Percentiles rank a stretch among this genome's conserved stretches.
phyloP scores from a whole-genome alignment of 2,888 invertebrate species.

The Drosophila rellima region DNA sequence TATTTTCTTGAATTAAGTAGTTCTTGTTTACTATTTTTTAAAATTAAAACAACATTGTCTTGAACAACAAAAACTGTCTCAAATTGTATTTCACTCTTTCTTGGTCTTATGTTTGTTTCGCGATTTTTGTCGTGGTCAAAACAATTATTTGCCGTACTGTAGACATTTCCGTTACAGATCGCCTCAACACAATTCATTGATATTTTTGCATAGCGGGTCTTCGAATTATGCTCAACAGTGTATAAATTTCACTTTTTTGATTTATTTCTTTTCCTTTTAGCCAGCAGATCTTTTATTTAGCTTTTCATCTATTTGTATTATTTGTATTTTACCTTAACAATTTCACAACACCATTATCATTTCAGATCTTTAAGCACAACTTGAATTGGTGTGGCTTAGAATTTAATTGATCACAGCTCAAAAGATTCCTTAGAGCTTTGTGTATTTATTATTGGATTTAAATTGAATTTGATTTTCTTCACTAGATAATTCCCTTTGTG shows the following conservation, averaged over 20 bases:
- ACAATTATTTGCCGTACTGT: background rate
- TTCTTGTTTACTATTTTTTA: no score
- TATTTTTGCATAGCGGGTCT: constrained; percentile 22
- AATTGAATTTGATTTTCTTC: constrained; percentile 18
- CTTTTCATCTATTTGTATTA: constrained; percentile 2
- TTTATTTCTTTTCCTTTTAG: constrained; percentile 6
- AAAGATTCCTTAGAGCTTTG: constrained; percentile 12
- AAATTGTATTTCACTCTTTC: background rate
- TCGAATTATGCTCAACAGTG: constrained; percentile 8
- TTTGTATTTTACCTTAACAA: constrained; percentile 23
- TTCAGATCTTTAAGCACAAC: constrained; percentile 15
- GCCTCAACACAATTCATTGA: constrained; percentile 14
- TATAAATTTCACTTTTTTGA: constrained; percentile 24
- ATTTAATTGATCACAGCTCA: constrained; percentile 16
- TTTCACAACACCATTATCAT: constrained; percentile 23
- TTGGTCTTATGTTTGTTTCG: background rate
- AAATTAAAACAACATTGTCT: background rate
- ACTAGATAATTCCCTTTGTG: constrained; percentile 16
- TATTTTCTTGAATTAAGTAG: no score
- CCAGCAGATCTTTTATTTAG: constrained; percentile 1
- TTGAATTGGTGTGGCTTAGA: constrained; percentile 4
- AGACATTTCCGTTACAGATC: constrained; percentile 19
- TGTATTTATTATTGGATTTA: constrained; percentile 12
- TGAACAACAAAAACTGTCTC: background rate
- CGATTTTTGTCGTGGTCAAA: background rate